These are phyloP conservation scores for Syngnathus rostellatus DNA, from an alignment of 2,797 vertebrate species.

Conservation along the genomic window DNA sequence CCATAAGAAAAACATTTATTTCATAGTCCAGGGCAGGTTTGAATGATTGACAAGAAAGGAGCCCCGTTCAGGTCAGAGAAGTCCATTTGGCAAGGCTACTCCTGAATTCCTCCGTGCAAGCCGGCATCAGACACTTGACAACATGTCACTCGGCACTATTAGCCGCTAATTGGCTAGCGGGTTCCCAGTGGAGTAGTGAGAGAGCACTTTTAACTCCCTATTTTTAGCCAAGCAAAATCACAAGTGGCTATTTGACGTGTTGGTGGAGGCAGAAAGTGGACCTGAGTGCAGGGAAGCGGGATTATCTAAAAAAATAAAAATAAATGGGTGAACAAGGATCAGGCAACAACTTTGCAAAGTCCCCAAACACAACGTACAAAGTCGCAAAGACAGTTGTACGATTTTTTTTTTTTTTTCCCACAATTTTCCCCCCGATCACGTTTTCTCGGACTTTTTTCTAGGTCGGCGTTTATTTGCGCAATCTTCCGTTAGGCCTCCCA, in stretches of 20 bases:
- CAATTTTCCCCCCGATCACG: constrained; percentile 1
- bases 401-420: constrained; percentile 1
- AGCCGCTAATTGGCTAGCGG: constrained; percentile 36
- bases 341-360: too few species aligned
- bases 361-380: too few species aligned
- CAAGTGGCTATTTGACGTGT: constrained; percentile 5
- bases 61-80: not conserved
- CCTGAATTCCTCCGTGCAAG: constrained; percentile 44
- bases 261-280: too few species aligned
- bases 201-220: constrained; percentile 11
- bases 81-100: constrained; percentile 43
- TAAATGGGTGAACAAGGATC: too few species aligned
- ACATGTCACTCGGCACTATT: constrained; percentile 31
- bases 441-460: constrained; percentile 14
- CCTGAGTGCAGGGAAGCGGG: too few species aligned
- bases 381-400: not conserved
- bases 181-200: constrained; percentile 16
- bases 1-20: not conserved
- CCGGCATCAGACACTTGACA: constrained; percentile 27
- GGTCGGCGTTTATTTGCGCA: constrained; percentile 47
- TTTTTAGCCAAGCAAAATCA: constrained; percentile 15
- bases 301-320: not conserved
- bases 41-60: constrained; percentile 1
- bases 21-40: not conserved
- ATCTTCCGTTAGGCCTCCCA: constrained; percentile 33